Base-by-base conservation (phyloP, 92 coral and sea anemone species). In the Umimayanthus kanabou region DNA sequence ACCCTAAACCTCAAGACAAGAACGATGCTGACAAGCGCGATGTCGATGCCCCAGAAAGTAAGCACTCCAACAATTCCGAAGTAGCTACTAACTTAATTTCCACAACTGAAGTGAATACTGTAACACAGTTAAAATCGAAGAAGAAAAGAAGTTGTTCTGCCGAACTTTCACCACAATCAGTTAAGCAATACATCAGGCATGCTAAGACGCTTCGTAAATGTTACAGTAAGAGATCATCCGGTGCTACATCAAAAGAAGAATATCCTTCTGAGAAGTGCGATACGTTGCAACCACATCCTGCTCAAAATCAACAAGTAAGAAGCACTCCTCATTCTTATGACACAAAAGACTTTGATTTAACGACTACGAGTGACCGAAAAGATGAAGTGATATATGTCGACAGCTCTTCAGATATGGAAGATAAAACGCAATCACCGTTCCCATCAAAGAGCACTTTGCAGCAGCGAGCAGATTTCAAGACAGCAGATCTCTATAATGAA, bases 71-170 rank as follows among this genome's bases (percentile, higher is more conserved):
- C 26, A 39, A 75, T 0, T 20, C 79, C 45, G 50, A 18, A 37
- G 39, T 37, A 18, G 39, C 40, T 37, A 40, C 53, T 6, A 43
- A 39, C 10, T 75, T 75, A 26, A 39, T 39, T 75, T 75, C 26
- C 50, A 39, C 1, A 37, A 10, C 4, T 39, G 53, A 49, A 6
- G 16, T 53, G 9, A 78, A 43, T 40, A 25, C 37, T 16, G 37
- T 50, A 49, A 3, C 82, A 78, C 64, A 25, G 45, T 8, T 39
- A 43, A 78, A 50, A 14, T 45, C 25, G 39, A 78, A 78, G 64
- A 78, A 78, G n/a, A 78, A 45, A 78, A 16, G 82, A 78, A 78
- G 82, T 6, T 78, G 58, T 14, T 78, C 82, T 45, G 20, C 37
- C 22, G 82, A 78, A 9, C 66, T 78, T 11, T 78, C 58, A 8